Evolutionary conservation across 2,797 vertebrate genomes (phyloP), one percentile per base, ranked within the genome.

Genomic region (Gobionotothen gibberifrons): DNA sequence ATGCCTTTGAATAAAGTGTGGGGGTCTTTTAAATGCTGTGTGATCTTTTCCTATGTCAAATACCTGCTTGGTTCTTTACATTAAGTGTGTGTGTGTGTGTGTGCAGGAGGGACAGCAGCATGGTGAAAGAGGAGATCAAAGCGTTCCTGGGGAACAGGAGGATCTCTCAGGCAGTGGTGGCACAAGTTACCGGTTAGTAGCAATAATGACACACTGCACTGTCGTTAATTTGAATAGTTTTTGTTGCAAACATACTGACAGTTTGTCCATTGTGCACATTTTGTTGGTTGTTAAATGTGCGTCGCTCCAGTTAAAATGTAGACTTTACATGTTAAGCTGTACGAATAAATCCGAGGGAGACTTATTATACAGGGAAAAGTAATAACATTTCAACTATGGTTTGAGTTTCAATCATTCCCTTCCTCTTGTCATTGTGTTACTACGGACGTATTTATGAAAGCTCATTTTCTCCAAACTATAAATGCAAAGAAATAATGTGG

Each of bases 41-140:
- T 12, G 51, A 55, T 54, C 21, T 54, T 40, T 60, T 10, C 15
- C 32, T 58, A 1, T 59, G 26, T 55, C 47, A 43, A 63, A 51
- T 21, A 14, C 9, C n/a, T n/a, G n/a, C n/a, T n/a, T n/a, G n/a
- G n/a, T n/a, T n/a, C n/a, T n/a, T n/a, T n/a, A n/a, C n/a, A n/a
- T n/a, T n/a, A n/a, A n/a, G 26, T 26, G 21, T 44, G 19, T 21
- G 19, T 59, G 69, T 44, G 42, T 74, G 44, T 82, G 53, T 79
- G 17, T 60, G 77, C 93, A 99, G 98, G 96, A 96, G 98, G 94
- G 98, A 99, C 95, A 98, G 98, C 95, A 96, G 96, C 65, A 92
- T 98, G 95, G 97, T 99, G 82, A 99, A 99, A 89, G 98, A 99
- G 91, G 98, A 99, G 89, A 99, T 99, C 94, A 99, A 99, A 94